Evolutionary conservation across 1,140 invertebrate genomes (phyloP).

Genomic region (Zaprionus tsacasi): DNA sequence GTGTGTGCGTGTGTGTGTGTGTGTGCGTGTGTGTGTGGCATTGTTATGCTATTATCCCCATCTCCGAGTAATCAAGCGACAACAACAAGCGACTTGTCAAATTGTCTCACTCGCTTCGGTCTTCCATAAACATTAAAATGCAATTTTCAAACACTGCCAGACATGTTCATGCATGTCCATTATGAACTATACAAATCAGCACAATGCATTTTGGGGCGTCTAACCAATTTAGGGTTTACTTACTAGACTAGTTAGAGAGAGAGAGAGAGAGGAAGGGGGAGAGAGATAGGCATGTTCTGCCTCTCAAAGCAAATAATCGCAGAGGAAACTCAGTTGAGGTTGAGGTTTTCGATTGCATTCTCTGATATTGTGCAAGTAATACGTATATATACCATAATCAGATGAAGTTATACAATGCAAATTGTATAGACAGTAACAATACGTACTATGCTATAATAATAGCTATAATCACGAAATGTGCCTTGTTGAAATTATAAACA

Average conservation of each 20-base stretch:
- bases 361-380: no score
- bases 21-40: not conserved
- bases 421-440: not conserved
- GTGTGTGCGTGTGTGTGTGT: not conserved
- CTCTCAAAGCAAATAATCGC: not conserved
- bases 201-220: not conserved
- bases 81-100: slow-evolving; percentile 27
- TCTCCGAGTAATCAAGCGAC: slow-evolving; percentile 24
- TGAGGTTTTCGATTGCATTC: not conserved
- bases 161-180: not conserved
- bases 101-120: slow-evolving; percentile 2
- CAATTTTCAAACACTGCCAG: slow-evolving; percentile 1
- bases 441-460: no score
- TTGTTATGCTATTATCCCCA: slow-evolving; percentile 9
- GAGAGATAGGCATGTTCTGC: no score
- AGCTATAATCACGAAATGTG: no score
- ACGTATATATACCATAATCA: not conserved
- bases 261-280: no score
- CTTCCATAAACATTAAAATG: slow-evolving; percentile 27
- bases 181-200: not conserved
- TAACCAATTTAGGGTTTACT: not conserved
- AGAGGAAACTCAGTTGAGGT: not conserved
- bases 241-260: not conserved
- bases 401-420: not conserved
- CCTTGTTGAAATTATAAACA: no score